A percentile compares a stretch with the other conserved stretches of the same genome.
phyloP scores from a whole-genome alignment of 2,797 vertebrate species.

The Megalops cyprinoides region DNA sequence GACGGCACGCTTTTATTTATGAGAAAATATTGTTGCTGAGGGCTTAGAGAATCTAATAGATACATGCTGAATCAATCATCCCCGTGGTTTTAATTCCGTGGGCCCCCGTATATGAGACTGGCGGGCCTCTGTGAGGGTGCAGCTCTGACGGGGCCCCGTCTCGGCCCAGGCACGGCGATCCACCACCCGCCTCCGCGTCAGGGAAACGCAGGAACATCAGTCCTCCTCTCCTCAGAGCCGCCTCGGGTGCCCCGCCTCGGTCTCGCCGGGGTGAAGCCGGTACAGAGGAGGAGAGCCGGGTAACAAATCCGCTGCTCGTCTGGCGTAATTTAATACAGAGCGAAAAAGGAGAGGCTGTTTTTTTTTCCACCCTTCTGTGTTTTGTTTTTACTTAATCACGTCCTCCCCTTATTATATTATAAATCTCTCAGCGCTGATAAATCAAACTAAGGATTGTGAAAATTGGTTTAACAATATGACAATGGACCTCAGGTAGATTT shows the following conservation, averaged over 20 bases:
- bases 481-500: constrained; percentile 14
- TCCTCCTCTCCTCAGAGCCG: neutral
- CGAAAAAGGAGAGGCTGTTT: constrained; percentile 2
- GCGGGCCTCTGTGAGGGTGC: no score
- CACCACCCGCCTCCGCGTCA: neutral
- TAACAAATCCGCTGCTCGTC: neutral
- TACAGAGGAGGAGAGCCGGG: neutral
- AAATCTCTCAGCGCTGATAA: neutral
- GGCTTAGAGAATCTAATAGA: constrained; percentile 53
- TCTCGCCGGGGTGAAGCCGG: neutral
- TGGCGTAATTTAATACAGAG: constrained; percentile 2
- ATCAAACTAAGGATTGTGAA: constrained; percentile 16
- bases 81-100: neutral
- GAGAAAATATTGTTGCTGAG: constrained; percentile 57
- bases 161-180: neutral
- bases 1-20: constrained; percentile 43
- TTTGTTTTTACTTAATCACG: constrained; percentile 5
- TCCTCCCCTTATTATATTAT: constrained; percentile 14
- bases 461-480: neutral
- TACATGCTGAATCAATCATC: constrained; percentile 19
- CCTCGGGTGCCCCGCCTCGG: neutral
- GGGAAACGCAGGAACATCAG: neutral
- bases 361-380: neutral
- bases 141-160: no score
- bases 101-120: neutral